Evolutionary conservation across 2,888 invertebrate genomes (phyloP), one percentile per base, ranked within the genome.

Genomic region (Scaptomyza polygonia): DNA sequence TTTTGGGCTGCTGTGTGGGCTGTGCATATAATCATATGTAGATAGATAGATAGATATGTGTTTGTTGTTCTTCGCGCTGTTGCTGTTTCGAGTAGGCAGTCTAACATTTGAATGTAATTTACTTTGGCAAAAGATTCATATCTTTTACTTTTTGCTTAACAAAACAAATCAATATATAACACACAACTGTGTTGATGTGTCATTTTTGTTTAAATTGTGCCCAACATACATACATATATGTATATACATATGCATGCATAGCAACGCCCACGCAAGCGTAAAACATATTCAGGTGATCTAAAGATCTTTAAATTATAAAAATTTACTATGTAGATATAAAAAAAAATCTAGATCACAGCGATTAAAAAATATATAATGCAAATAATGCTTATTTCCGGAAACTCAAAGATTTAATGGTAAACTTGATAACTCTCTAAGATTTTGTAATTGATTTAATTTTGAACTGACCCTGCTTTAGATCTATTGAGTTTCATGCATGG

Each of bases 1-100:
- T 52, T 58, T 62, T 62, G 42, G 42, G 51, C 47, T 54, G 72
- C 48, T 70, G 70, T 70, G 67, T 70, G 78, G 80, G 83, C 59
- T 66, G 80, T 42, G 77, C 69, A 57, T 48, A 75, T 47, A 45
- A 54, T 52, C 42, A 25, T 29, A 40, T 62, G 21, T 62, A 29
- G 25, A 25, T 49, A 12, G 18, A 25, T 49, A 12, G 18, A 6
- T 49, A 8, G 14, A 14, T 36, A 8, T 14, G 4, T 12, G 9
- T 29, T 25, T 44, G 43, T 1, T 25, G 12, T 49, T 11, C n/a
- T 27, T 11, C 12, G 3, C 32, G 42, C n/a, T 45, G 30, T 11
- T 42, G 30, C 29, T 44, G 14, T 48, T 29, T 40, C 69, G 61
- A 58, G 73, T 77, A 67, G 77, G 72, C 62, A 47, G 61, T 12